Evolutionary conservation across 2,888 invertebrate species (phyloP).

Genomic region (Plutella xylostella): DNA sequence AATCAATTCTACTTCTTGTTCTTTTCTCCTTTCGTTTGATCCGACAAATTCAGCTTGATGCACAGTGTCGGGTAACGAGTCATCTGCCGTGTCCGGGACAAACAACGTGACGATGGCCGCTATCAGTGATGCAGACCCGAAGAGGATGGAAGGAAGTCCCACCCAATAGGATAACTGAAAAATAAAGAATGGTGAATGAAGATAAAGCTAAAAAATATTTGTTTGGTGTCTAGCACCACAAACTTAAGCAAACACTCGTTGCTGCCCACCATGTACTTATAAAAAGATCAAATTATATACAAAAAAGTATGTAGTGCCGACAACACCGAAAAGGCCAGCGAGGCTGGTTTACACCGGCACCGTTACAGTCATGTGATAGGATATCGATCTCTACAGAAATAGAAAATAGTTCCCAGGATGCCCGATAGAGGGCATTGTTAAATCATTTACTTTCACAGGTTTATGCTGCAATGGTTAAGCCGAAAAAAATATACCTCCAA

Average conservation of each 20-base stretch:
- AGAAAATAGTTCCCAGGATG: too few relatives aligned
- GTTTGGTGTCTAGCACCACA: too few relatives aligned
- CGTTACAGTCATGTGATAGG: too few relatives aligned
- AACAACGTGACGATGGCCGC: constrained; percentile 24
- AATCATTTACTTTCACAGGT: too few relatives aligned
- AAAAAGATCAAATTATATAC: background rate
- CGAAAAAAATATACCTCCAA: too few relatives aligned
- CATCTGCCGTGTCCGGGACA: constrained; percentile 28
- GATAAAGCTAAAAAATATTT: background rate
- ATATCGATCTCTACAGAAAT: too few relatives aligned
- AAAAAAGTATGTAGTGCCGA: background rate
- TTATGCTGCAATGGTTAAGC: too few relatives aligned
- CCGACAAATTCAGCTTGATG: constrained; percentile 22
- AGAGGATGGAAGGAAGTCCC: constrained; percentile 27
- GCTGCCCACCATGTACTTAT: background rate
- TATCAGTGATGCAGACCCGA: constrained; percentile 25
- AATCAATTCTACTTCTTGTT: background rate
- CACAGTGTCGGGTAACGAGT: constrained; percentile 27
- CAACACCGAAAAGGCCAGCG: too few relatives aligned
- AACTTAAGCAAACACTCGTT: too few relatives aligned
- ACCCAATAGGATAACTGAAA: constrained; percentile 25
- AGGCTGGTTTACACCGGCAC: too few relatives aligned
- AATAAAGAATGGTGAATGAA: background rate
- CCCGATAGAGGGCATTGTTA: too few relatives aligned
- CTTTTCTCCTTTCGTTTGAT: background rate